phyloP scores from a whole-genome alignment of 2,888 invertebrate species.

The Parnassius glacialis region DNA sequence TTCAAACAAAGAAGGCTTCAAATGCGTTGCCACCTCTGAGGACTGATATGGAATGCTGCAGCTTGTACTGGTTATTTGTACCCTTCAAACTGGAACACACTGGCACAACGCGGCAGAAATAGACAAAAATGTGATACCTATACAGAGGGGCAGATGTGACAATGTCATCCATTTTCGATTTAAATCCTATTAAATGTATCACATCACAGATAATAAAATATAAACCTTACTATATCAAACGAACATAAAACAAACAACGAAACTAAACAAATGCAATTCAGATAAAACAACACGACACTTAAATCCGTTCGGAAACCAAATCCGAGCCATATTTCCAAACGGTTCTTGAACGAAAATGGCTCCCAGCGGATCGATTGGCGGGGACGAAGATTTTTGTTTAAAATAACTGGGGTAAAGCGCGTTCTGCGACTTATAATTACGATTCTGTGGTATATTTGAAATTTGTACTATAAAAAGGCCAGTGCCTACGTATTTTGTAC shows the following conservation, averaged over 20 bases:
- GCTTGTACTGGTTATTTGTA: no score
- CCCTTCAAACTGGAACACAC: no score
- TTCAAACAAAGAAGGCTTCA: no score
- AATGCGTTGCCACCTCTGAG: no score
- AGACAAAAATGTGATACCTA: no score
- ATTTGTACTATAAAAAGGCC: no score
- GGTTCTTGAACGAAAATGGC: slow-evolving; percentile 53
- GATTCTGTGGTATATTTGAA: slow-evolving; percentile 8
- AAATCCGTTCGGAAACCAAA: slow-evolving; percentile 47
- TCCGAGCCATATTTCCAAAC: slow-evolving; percentile 54
- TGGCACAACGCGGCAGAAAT: no score
- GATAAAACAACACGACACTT: slow-evolving; percentile 28
- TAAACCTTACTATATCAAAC: slow-evolving; percentile 14
- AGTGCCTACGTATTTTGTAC: no score
- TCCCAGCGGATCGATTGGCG: slow-evolving; percentile 56
- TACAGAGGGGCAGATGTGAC: no score
- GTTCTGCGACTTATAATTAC: background rate
- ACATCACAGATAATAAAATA: background rate
- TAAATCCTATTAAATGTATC: background rate
- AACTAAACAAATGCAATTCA: slow-evolving; percentile 37
- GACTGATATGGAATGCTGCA: no score
- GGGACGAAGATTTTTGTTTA: slow-evolving; percentile 47
- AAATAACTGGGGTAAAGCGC: slow-evolving; percentile 36
- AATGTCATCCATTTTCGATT: no score
- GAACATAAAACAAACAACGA: slow-evolving; percentile 28